These are phyloP conservation scores for Gasteruption jaculator DNA, from an alignment of 2,888 invertebrate species.

Conservation along the genomic window DNA sequence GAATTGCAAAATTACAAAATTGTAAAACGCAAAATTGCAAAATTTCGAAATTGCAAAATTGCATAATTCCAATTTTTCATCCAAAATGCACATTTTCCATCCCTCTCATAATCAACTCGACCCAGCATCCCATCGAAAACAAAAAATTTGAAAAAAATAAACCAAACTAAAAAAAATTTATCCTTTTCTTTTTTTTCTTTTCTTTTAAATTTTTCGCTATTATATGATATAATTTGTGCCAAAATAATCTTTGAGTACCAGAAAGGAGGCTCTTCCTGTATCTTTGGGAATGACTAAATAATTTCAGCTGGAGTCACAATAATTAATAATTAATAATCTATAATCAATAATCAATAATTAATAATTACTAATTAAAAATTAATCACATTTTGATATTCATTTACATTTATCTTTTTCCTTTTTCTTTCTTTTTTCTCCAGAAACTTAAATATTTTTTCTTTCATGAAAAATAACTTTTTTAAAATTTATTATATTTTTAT, in stretches of 20 bases:
- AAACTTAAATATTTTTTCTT: too few species aligned
- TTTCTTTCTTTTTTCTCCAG: too few species aligned
- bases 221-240: too few species aligned
- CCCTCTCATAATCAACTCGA: too few species aligned
- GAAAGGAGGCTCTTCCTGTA: conserved; percentile 8
- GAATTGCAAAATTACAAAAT: too few species aligned
- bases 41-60: too few species aligned
- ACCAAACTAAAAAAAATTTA: conserved; percentile 22
- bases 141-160: conserved; percentile 10
- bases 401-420: too few species aligned
- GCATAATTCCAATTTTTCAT: conserved; percentile 4
- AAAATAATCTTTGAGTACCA: too few species aligned
- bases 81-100: too few species aligned
- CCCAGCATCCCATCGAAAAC: background rate
- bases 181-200: background rate
- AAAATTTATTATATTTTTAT: background rate
- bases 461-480: background rate
- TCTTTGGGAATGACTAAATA: conserved; percentile 16
- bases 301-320: background rate
- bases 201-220: background rate
- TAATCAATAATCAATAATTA: background rate
- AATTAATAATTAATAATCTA: background rate
- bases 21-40: too few species aligned
- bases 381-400: too few species aligned
- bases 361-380: too few species aligned